Evolutionary conservation across 2,113 vertebrate genomes (phyloP), one percentile per base, ranked within the genome.

Genomic region (Trematocara zebra): DNA sequence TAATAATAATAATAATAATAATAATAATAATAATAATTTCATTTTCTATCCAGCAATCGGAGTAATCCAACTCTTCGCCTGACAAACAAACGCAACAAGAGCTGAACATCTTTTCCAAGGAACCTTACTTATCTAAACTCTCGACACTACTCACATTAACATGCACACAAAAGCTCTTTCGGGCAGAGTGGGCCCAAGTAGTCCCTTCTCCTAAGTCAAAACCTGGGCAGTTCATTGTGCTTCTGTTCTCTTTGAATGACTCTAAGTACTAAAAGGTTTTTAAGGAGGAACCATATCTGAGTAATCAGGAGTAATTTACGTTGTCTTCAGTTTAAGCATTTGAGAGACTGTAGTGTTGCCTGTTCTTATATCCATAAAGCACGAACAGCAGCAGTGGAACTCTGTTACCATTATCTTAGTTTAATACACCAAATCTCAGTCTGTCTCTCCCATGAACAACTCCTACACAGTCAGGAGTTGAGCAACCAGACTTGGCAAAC

Each of bases 131-230:
- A 86, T 26, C 20, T 31, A 74, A 47, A 87, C 61, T 82, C 83
- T 88, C 51, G 17, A 74, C 51, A 6, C 84, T 57, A 17, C 87
- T 89, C 84, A 61, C 78, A 86, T 90, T 89, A 74, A 90, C 89
- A 81, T 35, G 49, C 51, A 87, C 72, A 91, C 91, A 90, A 90
- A 90, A 82, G 90, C 82, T 78, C 67, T 80, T 88, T 85, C 6
- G 51, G 42, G 20, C 52, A 52, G 47, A 49, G 49, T 69, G 51
- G 52, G 26, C 35, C 81, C 69, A 69, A 47, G 72, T 64, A 74
- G 81, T 85, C 87, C 53, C 57, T 53, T 87, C 69, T 76, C 14
- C 11, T 18, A 40, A 81, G 61, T 88, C 80, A 64, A 81, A 87
- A 52, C 89, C 83, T 88, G 35, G 53, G 26, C 9, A 17, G 14